These are phyloP conservation scores for Pelvicachromis taeniatus DNA, from an alignment of 2,113 vertebrate species.

Conservation along the genomic window DNA sequence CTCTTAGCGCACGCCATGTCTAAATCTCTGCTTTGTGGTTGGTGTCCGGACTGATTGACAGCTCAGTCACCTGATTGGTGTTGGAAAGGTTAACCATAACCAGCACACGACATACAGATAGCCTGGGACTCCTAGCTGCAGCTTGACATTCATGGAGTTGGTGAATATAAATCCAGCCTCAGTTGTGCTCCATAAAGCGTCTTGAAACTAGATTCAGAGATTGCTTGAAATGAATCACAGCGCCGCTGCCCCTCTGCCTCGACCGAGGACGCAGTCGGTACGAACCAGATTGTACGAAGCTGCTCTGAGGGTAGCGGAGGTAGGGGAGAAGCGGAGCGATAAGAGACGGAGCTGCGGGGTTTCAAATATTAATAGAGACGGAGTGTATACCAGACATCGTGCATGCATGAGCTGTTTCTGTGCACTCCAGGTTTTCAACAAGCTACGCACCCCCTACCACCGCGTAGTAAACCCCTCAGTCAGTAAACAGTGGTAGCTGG, in stretches of 20 bases:
- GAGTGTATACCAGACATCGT: slow-evolving; percentile 37
- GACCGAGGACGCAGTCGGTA: not conserved
- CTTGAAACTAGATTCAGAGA: not conserved
- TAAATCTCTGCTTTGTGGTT: not conserved
- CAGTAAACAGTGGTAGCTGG: not conserved
- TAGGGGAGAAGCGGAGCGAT: not conserved
- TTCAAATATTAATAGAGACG: slow-evolving; percentile 57
- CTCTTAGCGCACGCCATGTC: too few relatives aligned
- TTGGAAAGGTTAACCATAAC: not conserved
- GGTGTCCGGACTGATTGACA: not conserved
- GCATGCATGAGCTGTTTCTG: slow-evolving; percentile 53
- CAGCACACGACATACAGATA: not conserved
- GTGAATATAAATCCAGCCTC: not conserved
- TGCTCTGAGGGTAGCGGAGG: not conserved
- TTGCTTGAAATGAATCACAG: not conserved
- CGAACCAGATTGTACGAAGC: slow-evolving; percentile 8
- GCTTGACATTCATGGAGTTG: not conserved
- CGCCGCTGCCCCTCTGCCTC: not conserved
- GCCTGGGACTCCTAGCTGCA: not conserved
- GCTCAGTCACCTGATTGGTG: not conserved
- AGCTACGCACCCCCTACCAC: slow-evolving; percentile 7
- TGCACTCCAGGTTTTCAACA: slow-evolving; percentile 40
- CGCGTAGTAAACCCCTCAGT: slow-evolving; percentile 8
- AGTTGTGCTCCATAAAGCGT: not conserved
- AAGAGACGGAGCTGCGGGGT: slow-evolving; percentile 38